Conservation (phyloP, 2,888 invertebrate genomes). For the Stenodera caucasica region DNA sequence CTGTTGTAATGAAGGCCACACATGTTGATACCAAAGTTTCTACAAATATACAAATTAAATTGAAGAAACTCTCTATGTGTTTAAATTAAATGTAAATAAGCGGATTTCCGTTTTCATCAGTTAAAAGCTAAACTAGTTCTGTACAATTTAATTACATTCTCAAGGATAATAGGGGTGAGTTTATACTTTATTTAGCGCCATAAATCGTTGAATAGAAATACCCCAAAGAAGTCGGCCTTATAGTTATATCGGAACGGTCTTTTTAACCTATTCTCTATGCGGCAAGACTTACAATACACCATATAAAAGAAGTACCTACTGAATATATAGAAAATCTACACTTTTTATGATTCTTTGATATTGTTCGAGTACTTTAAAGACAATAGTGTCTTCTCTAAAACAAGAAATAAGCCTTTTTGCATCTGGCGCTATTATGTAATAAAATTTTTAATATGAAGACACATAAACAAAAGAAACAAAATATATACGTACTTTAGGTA, state of each 20-base stretch:
- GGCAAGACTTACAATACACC: too few species aligned
- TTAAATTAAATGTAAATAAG: neutral
- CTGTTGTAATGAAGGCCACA: slow-evolving; percentile 85
- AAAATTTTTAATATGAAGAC: too few species aligned
- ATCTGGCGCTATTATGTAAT: neutral
- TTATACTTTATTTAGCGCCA: slow-evolving; percentile 4
- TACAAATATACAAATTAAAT: slow-evolving; percentile 54
- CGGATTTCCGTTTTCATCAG: neutral
- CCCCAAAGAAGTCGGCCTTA: slow-evolving; percentile 24
- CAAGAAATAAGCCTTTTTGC: neutral
- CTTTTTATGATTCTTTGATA: too few species aligned
- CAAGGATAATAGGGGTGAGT: slow-evolving; percentile 9
- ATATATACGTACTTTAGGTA: slow-evolving; percentile 77
- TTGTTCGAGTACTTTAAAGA: neutral
- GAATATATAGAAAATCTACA: too few species aligned
- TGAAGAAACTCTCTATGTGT: too few species aligned
- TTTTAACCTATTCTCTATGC: too few species aligned
- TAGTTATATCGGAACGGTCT: too few species aligned
- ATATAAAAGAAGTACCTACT: too few species aligned
- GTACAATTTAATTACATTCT: slow-evolving; percentile 13
- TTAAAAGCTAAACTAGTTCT: neutral
- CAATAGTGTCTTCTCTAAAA: slow-evolving; percentile 10
- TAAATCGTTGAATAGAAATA: slow-evolving; percentile 19
- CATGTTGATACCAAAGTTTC: slow-evolving; percentile 95
- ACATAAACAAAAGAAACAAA: too few species aligned